Percentiles rank a stretch among this genome's conserved stretches.
These are phyloP conservation scores for Camponotus fellah DNA, from an alignment of 2,888 invertebrate species.

Conservation along the genomic window DNA sequence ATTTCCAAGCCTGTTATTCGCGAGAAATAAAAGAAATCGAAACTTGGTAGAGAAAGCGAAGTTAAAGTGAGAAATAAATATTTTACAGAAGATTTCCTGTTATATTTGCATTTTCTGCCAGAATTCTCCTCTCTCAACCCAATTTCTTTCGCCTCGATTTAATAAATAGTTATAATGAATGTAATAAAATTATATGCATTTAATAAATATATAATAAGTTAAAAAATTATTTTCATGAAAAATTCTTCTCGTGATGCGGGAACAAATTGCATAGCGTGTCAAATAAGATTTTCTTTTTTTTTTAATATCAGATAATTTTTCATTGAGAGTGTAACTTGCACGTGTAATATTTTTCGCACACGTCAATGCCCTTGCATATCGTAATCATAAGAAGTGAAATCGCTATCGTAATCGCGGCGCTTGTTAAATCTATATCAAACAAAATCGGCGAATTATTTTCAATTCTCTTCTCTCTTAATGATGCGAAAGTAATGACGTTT, in stretches of 20 bases:
- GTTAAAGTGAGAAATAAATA: neutral
- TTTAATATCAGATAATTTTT: constrained; percentile 6
- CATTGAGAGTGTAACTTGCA: neutral
- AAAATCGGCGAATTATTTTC: constrained; percentile 22
- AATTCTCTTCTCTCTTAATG: constrained; percentile 18
- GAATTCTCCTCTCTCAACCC: neutral
- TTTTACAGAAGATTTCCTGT: neutral
- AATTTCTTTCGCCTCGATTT: neutral
- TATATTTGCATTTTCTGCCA: neutral
- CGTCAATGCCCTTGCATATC: neutral
- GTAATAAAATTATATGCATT: neutral
- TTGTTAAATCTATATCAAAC: constrained; percentile 22
- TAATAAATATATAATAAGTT: neutral
- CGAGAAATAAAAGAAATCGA: neutral
- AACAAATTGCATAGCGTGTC: neutral
- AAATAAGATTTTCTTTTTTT: constrained; percentile 1
- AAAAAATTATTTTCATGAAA: neutral
- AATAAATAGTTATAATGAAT: no score
- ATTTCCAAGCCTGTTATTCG: neutral
- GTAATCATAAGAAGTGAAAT: constrained; percentile 36
- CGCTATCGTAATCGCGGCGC: neutral
- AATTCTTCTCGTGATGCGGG: neutral
- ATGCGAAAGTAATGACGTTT: constrained; percentile 7
- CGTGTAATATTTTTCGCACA: neutral
- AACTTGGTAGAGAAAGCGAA: neutral